These are phyloP conservation scores for Stenichneumon culpator DNA, from an alignment of 2,888 invertebrate genomes.

Conservation along the genomic window DNA sequence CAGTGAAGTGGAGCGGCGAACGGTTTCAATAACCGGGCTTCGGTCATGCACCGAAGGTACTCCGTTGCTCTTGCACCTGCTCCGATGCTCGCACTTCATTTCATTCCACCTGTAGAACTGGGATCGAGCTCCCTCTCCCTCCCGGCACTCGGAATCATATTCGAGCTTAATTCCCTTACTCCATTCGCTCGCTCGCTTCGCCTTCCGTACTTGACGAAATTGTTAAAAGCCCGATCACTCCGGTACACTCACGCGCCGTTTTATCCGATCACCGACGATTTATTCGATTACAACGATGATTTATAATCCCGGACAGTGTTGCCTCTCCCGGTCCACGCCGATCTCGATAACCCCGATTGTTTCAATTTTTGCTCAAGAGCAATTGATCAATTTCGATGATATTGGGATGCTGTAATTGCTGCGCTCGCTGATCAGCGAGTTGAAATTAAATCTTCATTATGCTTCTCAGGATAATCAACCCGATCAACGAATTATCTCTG, in stretches of 20 bases:
- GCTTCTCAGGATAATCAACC: background rate
- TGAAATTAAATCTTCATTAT: background rate
- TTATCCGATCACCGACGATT: background rate
- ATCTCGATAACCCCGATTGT: background rate
- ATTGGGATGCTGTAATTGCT: background rate
- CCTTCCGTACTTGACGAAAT: background rate
- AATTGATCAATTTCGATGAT: no score
- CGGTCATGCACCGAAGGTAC: conserved; percentile 27
- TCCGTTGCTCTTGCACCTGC: conserved; percentile 30
- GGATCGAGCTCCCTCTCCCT: background rate
- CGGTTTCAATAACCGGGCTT: conserved; percentile 49
- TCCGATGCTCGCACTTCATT: conserved; percentile 45
- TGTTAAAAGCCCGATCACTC: background rate
- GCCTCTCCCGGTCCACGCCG: no score
- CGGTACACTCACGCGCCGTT: background rate
- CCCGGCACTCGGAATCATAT: conserved; percentile 48
- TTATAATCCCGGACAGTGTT: background rate
- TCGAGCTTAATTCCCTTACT: conserved; percentile 11
- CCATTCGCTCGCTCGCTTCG: background rate
- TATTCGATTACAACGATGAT: background rate
- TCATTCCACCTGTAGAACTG: conserved; percentile 48
- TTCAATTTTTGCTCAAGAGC: background rate
- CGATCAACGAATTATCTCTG: background rate
- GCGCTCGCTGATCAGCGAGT: background rate
- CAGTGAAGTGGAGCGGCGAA: background rate